Evolutionary conservation across 2,113 vertebrate species (phyloP).

Genomic region (Hippocampus abdominalis): DNA sequence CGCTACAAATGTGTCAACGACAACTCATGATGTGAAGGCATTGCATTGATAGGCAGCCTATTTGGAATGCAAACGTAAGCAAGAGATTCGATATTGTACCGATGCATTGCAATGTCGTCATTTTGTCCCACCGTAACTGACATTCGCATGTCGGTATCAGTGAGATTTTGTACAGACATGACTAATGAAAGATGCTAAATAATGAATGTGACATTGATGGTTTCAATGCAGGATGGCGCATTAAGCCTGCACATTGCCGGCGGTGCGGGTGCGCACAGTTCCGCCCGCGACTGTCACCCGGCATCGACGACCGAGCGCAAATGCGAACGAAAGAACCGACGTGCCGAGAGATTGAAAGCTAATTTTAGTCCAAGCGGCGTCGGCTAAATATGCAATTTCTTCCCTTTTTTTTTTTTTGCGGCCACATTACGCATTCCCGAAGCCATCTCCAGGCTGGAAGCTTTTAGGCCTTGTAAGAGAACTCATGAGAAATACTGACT

Average conservation of each 20-base stretch:
- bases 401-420: slow-evolving; percentile 3
- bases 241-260: slow-evolving; percentile 23
- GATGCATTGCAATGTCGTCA: not conserved
- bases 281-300: not conserved
- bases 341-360: not conserved
- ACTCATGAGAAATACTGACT: slow-evolving; percentile 25
- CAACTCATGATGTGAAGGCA: too few relatives aligned
- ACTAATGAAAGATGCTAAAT: slow-evolving; percentile 45
- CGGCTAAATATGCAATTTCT: slow-evolving; percentile 11
- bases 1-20: too few relatives aligned
- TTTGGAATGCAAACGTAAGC: not conserved
- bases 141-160: not conserved
- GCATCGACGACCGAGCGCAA: slow-evolving; percentile 12
- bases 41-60: too few relatives aligned
- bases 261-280: slow-evolving; percentile 1
- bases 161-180: slow-evolving; percentile 8
- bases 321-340: slow-evolving; percentile 10
- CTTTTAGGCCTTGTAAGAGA: slow-evolving; percentile 28
- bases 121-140: not conserved
- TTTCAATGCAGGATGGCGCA: slow-evolving; percentile 14
- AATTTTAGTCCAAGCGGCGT: slow-evolving; percentile 4
- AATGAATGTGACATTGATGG: slow-evolving; percentile 30
- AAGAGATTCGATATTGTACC: not conserved
- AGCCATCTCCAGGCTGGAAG: slow-evolving; percentile 4
- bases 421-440: slow-evolving; percentile 8